These are phyloP conservation scores for Dendronephthya gigantea DNA, from an alignment of 64 coral and sea anemone species.

Conservation along the genomic window DNA sequence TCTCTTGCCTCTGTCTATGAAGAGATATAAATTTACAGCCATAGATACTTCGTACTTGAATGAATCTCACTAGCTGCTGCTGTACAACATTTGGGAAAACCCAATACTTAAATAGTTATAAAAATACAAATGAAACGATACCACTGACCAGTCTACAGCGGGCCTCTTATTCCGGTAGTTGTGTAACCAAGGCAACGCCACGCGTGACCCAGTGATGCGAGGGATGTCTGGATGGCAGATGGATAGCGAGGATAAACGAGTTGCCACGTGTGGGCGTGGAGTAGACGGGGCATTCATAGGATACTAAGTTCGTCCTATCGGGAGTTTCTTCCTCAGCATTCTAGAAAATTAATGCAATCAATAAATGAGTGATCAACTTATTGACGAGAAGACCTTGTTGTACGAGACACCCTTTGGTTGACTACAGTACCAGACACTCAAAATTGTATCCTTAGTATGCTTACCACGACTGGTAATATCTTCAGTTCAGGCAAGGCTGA, in stretches of 20 bases:
- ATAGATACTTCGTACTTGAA: too few species aligned
- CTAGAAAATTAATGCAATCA: background rate
- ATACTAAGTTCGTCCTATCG: background rate
- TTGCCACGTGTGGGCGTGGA: background rate
- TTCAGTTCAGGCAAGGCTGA: slow-evolving; percentile 56
- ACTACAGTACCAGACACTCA: background rate
- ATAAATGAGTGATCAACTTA: background rate
- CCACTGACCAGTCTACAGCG: background rate
- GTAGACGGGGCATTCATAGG: slow-evolving; percentile 2
- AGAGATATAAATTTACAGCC: too few species aligned
- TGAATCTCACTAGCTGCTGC: too few species aligned
- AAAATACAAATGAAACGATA: background rate
- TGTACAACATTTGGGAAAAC: too few species aligned
- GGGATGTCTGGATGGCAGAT: background rate
- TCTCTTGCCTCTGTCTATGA: too few species aligned
- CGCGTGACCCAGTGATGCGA: background rate
- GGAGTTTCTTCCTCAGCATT: background rate
- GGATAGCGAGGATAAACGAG: background rate
- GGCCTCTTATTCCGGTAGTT: background rate
- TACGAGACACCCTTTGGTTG: background rate
- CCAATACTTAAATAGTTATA: too few species aligned
- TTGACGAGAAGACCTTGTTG: too few species aligned
- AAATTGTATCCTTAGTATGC: background rate
- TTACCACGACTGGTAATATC: slow-evolving; percentile 8
- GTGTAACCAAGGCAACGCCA: background rate